Conservation (phyloP, 2,888 invertebrate species). For the Myathropa florea region DNA sequence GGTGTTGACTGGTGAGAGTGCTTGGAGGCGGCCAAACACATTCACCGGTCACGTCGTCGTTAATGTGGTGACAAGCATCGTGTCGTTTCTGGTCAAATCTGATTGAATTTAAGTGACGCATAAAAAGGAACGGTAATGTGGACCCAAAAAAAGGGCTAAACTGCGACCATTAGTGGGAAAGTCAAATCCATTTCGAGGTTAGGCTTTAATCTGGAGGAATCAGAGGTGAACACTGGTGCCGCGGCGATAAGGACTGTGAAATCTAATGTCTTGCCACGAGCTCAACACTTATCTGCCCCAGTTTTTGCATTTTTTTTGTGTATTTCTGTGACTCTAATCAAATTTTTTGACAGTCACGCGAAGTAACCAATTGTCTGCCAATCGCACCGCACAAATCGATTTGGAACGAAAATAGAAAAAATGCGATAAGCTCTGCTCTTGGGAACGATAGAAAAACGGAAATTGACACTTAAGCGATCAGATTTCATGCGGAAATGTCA, state of each 20-base stretch:
- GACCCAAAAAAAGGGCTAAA: not conserved
- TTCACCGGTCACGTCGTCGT: not conserved
- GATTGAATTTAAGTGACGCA: conserved; percentile 23
- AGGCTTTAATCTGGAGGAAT: too few species aligned
- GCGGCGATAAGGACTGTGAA: not conserved
- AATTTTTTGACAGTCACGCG: not conserved
- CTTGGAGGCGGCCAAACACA: too few species aligned
- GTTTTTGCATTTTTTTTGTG: not conserved
- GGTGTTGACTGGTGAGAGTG: not conserved
- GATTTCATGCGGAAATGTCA: not conserved
- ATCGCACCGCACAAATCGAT: not conserved
- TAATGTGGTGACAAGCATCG: conserved; percentile 26
- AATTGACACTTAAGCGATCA: not conserved
- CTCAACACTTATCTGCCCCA: not conserved
- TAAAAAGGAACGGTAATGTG: conserved; percentile 8
- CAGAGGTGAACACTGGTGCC: not conserved
- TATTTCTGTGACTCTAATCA: not conserved
- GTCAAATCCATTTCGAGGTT: not conserved
- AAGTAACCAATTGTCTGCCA: not conserved
- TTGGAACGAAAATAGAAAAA: not conserved
- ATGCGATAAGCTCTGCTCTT: not conserved
- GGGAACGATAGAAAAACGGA: not conserved
- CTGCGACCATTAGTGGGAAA: not conserved
- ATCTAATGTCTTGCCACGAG: not conserved
- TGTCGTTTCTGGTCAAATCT: conserved; percentile 4